phyloP scores from a whole-genome alignment of 2,797 vertebrate species.

The Tragopan temminckii region DNA sequence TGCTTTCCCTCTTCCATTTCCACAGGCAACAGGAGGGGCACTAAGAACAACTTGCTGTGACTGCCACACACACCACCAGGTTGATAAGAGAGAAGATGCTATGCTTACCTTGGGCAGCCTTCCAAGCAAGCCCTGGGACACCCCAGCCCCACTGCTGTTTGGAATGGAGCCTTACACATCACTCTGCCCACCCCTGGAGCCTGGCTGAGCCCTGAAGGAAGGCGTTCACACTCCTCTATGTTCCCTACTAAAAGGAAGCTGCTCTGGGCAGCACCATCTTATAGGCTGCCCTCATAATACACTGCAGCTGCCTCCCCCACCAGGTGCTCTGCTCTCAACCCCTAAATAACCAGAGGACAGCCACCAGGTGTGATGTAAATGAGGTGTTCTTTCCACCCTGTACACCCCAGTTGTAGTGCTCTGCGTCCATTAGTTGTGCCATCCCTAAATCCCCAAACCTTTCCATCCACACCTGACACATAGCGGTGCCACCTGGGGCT shows the following conservation, averaged over 20 bases:
- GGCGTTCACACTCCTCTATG: background rate
- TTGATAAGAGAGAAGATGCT: background rate
- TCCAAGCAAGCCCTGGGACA: background rate
- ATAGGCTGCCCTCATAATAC: background rate
- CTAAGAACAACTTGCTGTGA: fast-evolving
- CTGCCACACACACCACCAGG: fast-evolving
- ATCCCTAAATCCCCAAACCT: background rate
- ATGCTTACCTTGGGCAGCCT: fast-evolving
- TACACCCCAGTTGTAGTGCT: fast-evolving
- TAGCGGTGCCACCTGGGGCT: fast-evolving
- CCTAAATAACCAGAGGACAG: background rate
- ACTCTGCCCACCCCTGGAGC: fast-evolving
- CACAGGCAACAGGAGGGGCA: fast-evolving
- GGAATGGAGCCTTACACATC: fast-evolving
- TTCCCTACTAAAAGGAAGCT: background rate
- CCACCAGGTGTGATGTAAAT: background rate
- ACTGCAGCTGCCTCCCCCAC: background rate
- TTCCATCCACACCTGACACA: fast-evolving
- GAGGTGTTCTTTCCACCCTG: fast-evolving
- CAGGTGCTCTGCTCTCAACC: background rate
- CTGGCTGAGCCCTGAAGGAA: fast-evolving
- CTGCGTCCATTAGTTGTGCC: fast-evolving
- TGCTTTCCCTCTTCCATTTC: fast-evolving
- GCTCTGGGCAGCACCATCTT: background rate
- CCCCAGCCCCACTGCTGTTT: fast-evolving